Percentiles rank a stretch among this genome's conserved stretches.
phyloP scores from a whole-genome alignment of 2,888 invertebrate species.

The Pterobdella sp. region DNA sequence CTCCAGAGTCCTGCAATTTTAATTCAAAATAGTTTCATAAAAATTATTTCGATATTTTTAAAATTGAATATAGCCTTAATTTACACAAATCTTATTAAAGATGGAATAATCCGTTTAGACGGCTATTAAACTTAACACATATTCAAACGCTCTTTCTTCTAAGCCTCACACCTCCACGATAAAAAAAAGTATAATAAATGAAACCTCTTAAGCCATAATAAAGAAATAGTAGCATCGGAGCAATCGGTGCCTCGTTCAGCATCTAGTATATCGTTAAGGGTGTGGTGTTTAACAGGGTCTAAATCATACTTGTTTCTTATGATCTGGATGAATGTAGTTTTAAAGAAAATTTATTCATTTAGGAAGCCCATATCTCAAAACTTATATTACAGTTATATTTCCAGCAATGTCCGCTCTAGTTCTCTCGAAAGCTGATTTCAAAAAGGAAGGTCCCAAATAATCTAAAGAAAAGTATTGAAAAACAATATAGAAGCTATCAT shows the following conservation, averaged over 20 bases:
- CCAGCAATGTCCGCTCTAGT: slow-evolving; percentile 30
- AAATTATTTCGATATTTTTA: neutral
- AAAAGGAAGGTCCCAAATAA: slow-evolving; percentile 29
- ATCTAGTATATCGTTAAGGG: slow-evolving; percentile 24
- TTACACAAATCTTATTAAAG: too few relatives aligned
- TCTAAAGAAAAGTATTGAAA: slow-evolving; percentile 19
- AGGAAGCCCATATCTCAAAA: neutral
- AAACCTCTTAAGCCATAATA: slow-evolving; percentile 33
- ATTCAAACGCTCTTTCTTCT: neutral
- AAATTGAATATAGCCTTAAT: too few relatives aligned
- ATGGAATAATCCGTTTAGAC: too few relatives aligned
- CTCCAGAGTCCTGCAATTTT: slow-evolving; percentile 23
- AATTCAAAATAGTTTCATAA: neutral
- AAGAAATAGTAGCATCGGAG: slow-evolving; percentile 25
- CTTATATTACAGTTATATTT: slow-evolving; percentile 28
- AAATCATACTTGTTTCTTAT: slow-evolving; percentile 18
- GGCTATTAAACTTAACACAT: neutral
- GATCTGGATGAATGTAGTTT: slow-evolving; percentile 15
- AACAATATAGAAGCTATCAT: neutral
- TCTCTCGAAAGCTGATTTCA: slow-evolving; percentile 29
- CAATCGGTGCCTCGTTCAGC: slow-evolving; percentile 2
- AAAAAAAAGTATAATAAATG: neutral
- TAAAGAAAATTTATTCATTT: neutral
- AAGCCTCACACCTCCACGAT: neutral
- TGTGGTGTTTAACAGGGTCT: slow-evolving; percentile 21